Percentiles rank a stretch among this genome's conserved stretches.
Conservation (phyloP, 2,797 vertebrate genomes). For the Buphagus erythrorhynchus region DNA sequence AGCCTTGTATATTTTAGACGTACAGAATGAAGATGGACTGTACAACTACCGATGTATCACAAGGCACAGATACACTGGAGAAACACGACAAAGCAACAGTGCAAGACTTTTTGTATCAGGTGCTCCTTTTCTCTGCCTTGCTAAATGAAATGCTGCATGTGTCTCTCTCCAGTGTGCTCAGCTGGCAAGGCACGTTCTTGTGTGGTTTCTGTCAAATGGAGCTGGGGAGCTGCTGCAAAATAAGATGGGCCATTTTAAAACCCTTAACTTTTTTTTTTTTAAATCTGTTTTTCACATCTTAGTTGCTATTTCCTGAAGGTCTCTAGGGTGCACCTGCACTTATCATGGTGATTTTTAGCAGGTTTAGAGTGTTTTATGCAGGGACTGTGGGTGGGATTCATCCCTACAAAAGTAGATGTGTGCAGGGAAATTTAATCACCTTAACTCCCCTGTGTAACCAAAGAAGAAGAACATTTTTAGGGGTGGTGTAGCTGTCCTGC, state of each 20-base stretch:
- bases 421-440: neutral
- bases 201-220: neutral
- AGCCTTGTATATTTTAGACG: slow-evolving; percentile 99
- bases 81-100: slow-evolving; percentile 98
- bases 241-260: neutral
- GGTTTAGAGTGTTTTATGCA: neutral
- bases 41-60: slow-evolving; percentile 99
- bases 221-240: neutral
- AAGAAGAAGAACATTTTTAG: neutral
- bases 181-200: neutral
- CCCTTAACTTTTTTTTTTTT: neutral
- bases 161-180: neutral
- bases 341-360: neutral
- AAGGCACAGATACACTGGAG: slow-evolving; percentile 95
- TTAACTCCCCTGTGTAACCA: neutral
- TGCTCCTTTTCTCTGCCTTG: slow-evolving; percentile 38
- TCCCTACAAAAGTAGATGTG: neutral
- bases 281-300: neutral
- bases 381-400: neutral
- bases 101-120: slow-evolving; percentile 97
- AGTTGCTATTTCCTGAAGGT: neutral
- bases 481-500: neutral
- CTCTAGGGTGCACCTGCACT: neutral
- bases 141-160: neutral
- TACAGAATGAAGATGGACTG: slow-evolving; percentile 97